Evolutionary conservation across 2,113 vertebrate genomes (phyloP).

Genomic region (Calyptommatus sinebrachiatus): DNA sequence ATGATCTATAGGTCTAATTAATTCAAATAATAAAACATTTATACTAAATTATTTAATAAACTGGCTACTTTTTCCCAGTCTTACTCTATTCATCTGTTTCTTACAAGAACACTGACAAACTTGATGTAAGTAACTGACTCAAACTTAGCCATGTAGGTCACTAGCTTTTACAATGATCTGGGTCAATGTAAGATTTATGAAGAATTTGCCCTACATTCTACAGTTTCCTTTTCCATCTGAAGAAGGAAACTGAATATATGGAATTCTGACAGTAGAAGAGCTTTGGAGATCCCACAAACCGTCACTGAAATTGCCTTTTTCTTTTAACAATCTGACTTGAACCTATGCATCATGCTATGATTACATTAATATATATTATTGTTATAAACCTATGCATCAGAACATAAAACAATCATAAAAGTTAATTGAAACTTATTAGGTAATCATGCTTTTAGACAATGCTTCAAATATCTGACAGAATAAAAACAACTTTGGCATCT

Average conservation of each 20-base stretch:
- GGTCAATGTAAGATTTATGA: background rate
- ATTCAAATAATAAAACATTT: slow-evolving; percentile 2
- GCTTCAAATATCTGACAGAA: no score
- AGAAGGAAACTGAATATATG: fast-evolving
- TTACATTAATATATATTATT: background rate
- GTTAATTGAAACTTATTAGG: no score
- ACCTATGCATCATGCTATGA: background rate
- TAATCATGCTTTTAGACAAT: no score
- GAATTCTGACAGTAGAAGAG: background rate
- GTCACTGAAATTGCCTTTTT: background rate
- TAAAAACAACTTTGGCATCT: no score
- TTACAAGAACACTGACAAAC: background rate
- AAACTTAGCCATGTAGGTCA: background rate
- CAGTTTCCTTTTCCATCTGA: background rate
- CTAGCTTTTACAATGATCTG: background rate
- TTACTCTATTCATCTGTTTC: background rate
- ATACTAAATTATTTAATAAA: slow-evolving; percentile 11
- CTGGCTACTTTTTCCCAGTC: background rate
- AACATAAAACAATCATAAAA: background rate
- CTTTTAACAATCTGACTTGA: background rate
- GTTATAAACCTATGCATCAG: background rate
- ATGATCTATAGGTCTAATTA: background rate
- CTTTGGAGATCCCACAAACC: background rate
- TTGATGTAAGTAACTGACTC: background rate
- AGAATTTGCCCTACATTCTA: background rate